Evolutionary conservation across 30 jellyfish, hydroid and myxozoan genomes (phyloP).

Genomic region (Sanderia malayensis): DNA sequence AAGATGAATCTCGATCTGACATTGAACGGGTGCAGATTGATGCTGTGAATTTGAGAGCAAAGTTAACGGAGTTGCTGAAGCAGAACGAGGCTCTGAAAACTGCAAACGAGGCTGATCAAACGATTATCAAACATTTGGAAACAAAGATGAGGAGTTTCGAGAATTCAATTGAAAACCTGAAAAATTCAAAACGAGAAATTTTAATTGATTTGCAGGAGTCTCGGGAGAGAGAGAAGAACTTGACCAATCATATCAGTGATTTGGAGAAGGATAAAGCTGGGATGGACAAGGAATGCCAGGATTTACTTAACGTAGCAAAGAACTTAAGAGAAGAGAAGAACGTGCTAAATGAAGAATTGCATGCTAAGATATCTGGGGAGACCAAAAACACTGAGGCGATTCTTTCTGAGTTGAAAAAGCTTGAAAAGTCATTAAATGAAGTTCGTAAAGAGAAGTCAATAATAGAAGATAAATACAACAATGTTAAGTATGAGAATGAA

Average conservation of each 20-base stretch:
- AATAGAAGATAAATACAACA: slow-evolving; percentile 48
- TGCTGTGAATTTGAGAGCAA: slow-evolving; percentile 17
- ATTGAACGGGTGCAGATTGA: slow-evolving; percentile 30
- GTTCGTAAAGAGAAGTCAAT: slow-evolving; percentile 48
- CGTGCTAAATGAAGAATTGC: slow-evolving; percentile 12
- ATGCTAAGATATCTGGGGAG: slow-evolving; percentile 16
- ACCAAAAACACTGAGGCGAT: slow-evolving; percentile 46
- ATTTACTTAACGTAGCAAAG: neutral
- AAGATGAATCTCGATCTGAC: slow-evolving; percentile 33
- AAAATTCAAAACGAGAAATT: slow-evolving; percentile 15
- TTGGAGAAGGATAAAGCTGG: slow-evolving; percentile 11
- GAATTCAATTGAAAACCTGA: neutral
- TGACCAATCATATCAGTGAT: slow-evolving; percentile 1
- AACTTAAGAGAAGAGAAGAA: slow-evolving; percentile 17
- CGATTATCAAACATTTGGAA: slow-evolving; percentile 56
- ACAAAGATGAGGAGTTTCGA: slow-evolving; percentile 2
- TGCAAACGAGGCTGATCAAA: slow-evolving; percentile 69
- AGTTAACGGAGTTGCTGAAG: slow-evolving; percentile 36
- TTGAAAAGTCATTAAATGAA: slow-evolving; percentile 49
- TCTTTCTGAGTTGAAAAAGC: slow-evolving; percentile 39
- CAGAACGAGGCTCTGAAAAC: slow-evolving; percentile 48
- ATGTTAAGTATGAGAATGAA: slow-evolving; percentile 24
- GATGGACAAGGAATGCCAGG: slow-evolving; percentile 9
- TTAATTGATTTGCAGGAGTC: slow-evolving; percentile 33
- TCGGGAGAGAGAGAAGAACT: slow-evolving; percentile 13